Evolutionary conservation across 2,113 vertebrate species (phyloP), one percentile per base, ranked within the genome.

Genomic region (Thalassoma bifasciatum): DNA sequence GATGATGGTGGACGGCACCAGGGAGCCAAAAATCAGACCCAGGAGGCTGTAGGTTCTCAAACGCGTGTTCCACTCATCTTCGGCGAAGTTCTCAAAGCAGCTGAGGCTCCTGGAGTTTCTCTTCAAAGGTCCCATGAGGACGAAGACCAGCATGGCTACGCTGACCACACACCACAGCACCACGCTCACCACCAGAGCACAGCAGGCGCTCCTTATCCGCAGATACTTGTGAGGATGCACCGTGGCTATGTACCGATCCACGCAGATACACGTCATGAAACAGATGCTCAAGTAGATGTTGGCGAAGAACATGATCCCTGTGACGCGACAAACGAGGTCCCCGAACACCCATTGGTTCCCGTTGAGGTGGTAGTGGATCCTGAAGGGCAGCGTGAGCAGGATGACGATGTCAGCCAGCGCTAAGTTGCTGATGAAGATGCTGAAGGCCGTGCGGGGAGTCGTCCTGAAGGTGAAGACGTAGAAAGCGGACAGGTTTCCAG

Each of bases 221-320:
- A 95, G 52, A 71, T 95, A 96, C 0, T 24, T 40, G 22, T 95
- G 88, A 0, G 96, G 96, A 17, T 95, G 90, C 22, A 95, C 67
- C 0, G 89, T 94, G 0, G 94, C 95, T 0, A 96, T 9, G 67
- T 96, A 96, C 3, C 94, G 91, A 26, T 97, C 95, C 0, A 93
- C 44, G 0, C 93, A 94, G 23, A 96, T 93, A 10, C 95, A 95
- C 12, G 92, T 90, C 82, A 96, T 93, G 58, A 97, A 95, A 42
- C 88, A 91, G 0, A 94, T 88, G 90, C 95, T 96, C 8, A 95
- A 79, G 62, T 94, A 95, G 75, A 92, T 86, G 89, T 95, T 96
- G 64, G 93, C 60, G 4, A 82, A 93, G 86, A 88, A 95, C 1
- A 96, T 1, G 0, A 79, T 86, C 10, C 95, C 94, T 0, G 88